A percentile compares a stretch with the other conserved stretches of the same genome.
These are phyloP conservation scores for Gymnarchus niloticus DNA, from an alignment of 2,113 vertebrate species.

Conservation along the genomic window DNA sequence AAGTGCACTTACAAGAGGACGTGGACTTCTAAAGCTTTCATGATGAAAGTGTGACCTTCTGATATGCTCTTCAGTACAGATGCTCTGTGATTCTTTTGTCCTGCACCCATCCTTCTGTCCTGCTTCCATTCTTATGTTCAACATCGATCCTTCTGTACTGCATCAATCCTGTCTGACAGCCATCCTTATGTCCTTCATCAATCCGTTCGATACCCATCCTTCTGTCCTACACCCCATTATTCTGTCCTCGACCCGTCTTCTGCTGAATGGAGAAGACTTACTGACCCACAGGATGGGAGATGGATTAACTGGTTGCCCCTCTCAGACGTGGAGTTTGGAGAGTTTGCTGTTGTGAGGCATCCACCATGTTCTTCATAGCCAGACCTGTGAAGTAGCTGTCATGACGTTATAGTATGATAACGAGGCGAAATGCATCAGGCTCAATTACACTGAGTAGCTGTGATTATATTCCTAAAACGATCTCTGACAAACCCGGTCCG, in stretches of 20 bases:
- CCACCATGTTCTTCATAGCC: neutral
- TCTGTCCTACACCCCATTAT: neutral
- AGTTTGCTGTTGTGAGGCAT: neutral
- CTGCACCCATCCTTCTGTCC: neutral
- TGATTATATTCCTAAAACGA: neutral
- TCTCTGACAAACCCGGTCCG: too few relatives aligned
- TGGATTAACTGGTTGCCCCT: neutral
- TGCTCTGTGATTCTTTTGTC: neutral
- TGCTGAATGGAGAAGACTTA: neutral
- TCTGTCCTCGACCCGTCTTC: neutral
- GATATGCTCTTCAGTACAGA: neutral
- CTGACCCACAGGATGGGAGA: neutral
- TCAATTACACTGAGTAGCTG: neutral
- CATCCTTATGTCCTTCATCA: too few relatives aligned
- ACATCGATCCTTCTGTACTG: neutral
- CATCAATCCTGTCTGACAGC: too few relatives aligned
- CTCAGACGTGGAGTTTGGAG: neutral
- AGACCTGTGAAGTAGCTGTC: neutral
- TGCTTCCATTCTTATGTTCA: too few relatives aligned
- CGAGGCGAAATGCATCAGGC: too few relatives aligned
- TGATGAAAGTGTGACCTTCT: neutral
- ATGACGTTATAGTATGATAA: neutral
- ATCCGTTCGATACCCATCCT: too few relatives aligned
- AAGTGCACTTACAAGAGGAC: too few relatives aligned
- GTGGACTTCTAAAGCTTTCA: neutral